Base-by-base conservation (phyloP, 2,888 invertebrate genomes). In the Dicyrtoma fusca region DNA sequence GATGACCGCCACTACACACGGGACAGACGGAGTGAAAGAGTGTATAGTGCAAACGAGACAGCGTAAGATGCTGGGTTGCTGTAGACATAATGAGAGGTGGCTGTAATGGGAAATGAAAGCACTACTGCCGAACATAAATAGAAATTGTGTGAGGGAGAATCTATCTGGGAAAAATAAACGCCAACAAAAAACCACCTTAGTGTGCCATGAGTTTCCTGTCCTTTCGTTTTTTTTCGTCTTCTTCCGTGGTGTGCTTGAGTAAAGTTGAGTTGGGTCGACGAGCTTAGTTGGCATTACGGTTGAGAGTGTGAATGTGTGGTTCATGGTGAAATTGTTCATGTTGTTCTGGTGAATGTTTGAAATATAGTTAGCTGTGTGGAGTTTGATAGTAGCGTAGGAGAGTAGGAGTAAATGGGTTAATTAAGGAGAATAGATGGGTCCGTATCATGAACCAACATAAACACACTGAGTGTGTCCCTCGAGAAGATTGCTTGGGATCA, bases 381-480 rank as follows among this genome's bases (percentile, higher is more conserved):
- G 49, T 49, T 49, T 49, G 49, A 49, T 4, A 49, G 49, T 49
- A 49, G 49, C 49, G 17, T 44, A 13, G 49, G 49, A 4, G n/a
- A 49, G 49, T 14, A 49, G 5, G 4, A 49, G 14, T 25, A 34
- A 34, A 17, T 59, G 44, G 34, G 62, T 62, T 62, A 62, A 62
- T 62, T 64, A 64, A 49, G 45, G 61, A 42, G 61, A 61, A 61
- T 61, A 11, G 26, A 61, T 61, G 61, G 19, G 25, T 62, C 26
- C 61, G 62, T 72, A 77, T 79, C 77, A 79, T 69, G 80, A 75
- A 19, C 76, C 78, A 8, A 75, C 72, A 65, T 81, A 82, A n/a
- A 80, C 88, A 83, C 90, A 90, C 82, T 89, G 89, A 80, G 86
- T 86, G 59, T 86, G 85, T 74, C 88, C 88, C 75, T 87, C 85